Conservation (phyloP, 2,888 invertebrate genomes). For the Amphipyra berbera region DNA sequence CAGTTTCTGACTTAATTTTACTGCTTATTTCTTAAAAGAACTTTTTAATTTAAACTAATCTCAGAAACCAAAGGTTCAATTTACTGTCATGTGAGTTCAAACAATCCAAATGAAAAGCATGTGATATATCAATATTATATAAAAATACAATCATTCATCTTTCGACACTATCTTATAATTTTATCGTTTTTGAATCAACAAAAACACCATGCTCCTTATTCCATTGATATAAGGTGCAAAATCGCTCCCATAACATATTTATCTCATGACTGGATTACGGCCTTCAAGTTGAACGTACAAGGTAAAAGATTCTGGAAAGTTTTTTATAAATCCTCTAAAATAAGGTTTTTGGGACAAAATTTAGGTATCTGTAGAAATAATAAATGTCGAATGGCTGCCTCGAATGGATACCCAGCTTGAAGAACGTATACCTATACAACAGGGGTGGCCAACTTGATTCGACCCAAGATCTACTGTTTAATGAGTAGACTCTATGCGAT, state of each 20-base stretch:
- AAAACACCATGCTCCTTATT: constrained; percentile 21
- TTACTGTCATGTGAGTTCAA: constrained; percentile 54
- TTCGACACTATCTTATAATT: constrained; percentile 67
- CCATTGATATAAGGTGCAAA: constrained; percentile 38
- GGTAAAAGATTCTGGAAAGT: constrained; percentile 32
- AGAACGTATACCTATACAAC: too few relatives aligned
- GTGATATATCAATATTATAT: constrained; percentile 59
- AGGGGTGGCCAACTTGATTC: too few relatives aligned
- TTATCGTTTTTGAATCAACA: constrained; percentile 45
- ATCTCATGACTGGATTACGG: constrained; percentile 20
- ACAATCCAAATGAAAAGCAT: constrained; percentile 36
- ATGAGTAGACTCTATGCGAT: too few relatives aligned
- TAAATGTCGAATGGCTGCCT: too few relatives aligned
- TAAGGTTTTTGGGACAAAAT: constrained; percentile 20
- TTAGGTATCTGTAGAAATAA: constrained; percentile 19
- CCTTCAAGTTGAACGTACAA: constrained; percentile 42
- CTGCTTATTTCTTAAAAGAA: too few relatives aligned
- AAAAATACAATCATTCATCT: constrained; percentile 67
- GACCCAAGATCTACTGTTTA: too few relatives aligned
- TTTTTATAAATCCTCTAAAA: constrained; percentile 16
- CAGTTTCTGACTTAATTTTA: too few relatives aligned
- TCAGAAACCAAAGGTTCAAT: neutral
- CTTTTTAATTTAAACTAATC: too few relatives aligned
- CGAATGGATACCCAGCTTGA: too few relatives aligned
- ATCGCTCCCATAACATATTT: constrained; percentile 16